Percentiles rank a stretch among this genome's conserved stretches.
Evolutionary conservation across 2,888 invertebrate genomes (phyloP).

Genomic region (Rhamphomyia laevipes): DNA sequence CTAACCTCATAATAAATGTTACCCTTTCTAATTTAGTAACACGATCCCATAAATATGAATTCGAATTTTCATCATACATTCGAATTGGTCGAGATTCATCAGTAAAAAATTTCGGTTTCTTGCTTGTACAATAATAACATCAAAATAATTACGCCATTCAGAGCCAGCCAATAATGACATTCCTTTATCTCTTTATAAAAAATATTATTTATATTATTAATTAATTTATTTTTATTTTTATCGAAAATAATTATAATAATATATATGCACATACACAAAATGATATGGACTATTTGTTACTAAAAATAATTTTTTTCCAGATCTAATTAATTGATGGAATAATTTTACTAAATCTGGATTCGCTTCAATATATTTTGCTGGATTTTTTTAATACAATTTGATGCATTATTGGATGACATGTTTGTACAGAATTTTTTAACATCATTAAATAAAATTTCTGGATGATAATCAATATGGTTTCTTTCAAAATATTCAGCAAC

Average conservation of each 20-base stretch:
- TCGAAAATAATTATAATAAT: too few relatives aligned
- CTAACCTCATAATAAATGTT: conserved; percentile 83
- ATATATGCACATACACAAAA: conserved; percentile 58
- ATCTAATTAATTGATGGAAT: conserved; percentile 59
- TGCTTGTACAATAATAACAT: conserved; percentile 89
- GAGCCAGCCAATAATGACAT: conserved; percentile 80
- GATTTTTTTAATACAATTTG: conserved; percentile 71
- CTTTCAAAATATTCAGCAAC: conserved; percentile 86
- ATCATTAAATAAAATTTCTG: conserved; percentile 90
- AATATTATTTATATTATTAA: not conserved
- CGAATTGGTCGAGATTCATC: conserved; percentile 84
- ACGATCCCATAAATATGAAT: conserved; percentile 82
- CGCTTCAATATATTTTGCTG: conserved; percentile 65
- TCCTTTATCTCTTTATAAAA: conserved; percentile 61
- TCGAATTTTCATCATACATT: conserved; percentile 68
- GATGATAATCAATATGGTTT: conserved; percentile 85
- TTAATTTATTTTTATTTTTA: not conserved
- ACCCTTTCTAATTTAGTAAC: conserved; percentile 75
- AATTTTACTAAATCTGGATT: conserved; percentile 61
- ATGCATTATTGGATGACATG: conserved; percentile 83
- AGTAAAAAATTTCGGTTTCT: conserved; percentile 91
- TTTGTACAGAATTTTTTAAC: conserved; percentile 82
- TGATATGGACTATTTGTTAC: conserved; percentile 94
- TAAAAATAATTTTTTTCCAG: conserved; percentile 80
- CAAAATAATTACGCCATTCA: conserved; percentile 85